Base-by-base conservation (phyloP, 2,888 invertebrate genomes). In the Lissocephala sabroskyi region DNA sequence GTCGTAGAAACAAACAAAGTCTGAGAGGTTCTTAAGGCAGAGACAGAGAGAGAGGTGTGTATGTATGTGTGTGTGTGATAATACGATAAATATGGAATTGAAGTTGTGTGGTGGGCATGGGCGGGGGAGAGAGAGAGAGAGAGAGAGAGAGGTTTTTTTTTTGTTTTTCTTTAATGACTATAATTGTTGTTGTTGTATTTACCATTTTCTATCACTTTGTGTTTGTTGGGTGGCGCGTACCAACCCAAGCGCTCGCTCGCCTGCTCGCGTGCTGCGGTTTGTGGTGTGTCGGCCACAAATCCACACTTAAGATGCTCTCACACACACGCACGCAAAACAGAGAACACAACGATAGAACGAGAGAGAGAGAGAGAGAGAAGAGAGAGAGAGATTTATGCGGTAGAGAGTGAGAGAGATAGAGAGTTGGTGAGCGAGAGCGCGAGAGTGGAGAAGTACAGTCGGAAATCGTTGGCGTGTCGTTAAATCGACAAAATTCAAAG, bases 171-270 rank as follows among this genome's bases (percentile, higher is more conserved):
- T 23, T 71, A 62, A 76, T 68, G 62, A 76, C 70, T 67, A 67
- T 51, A 64, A 73, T 73, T 67, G 74, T 50, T 68, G 57, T 61
- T 52, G 49, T 77, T 76, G 79, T 71, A 81, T 76, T 81, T 81
- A 81, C 80, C 80, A 81, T 81, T 78, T 81, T 81, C 77, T 82
- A 82, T 80, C 70, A 78, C 81, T 82, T 77, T 68, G 74, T 70
- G 74, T 75, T 70, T 54, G 59, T 39, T 65, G 70, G 66, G 77
- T 73, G 75, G 74, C 65, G 78, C 67, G 75, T 13, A 35, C 78
- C 75, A 66, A 66, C 62, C 65, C 65, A 67, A 78, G 62, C 65
- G 70, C 60, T 73, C 65, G 73, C 63, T 73, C 63, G 65, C 60
- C 62, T 61, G 65, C 52, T n/a, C n/a, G n/a, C n/a, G 57, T 65